These are phyloP conservation scores for Leptopilina syphax DNA, from an alignment of 2,888 invertebrate genomes.

Conservation along the genomic window DNA sequence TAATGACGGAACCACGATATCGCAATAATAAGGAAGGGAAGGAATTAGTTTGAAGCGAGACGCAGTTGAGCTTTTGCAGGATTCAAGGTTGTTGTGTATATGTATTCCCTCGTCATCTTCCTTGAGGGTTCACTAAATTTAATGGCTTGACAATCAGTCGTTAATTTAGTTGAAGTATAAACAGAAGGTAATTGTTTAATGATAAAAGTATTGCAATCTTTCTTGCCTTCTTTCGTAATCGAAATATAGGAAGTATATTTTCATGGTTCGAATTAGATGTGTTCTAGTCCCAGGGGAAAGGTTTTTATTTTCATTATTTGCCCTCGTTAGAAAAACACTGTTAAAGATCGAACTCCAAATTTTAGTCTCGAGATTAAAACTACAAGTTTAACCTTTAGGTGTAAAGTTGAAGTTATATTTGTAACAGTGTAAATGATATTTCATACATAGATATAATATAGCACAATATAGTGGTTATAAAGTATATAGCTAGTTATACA, in stretches of 20 bases:
- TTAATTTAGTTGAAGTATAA: constrained; percentile 9
- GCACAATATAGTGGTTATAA: too few species aligned
- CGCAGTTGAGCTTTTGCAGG: constrained; percentile 1
- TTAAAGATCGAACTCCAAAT: too few species aligned
- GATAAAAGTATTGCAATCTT: neutral
- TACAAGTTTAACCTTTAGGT: too few species aligned
- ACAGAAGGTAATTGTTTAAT: constrained; percentile 14
- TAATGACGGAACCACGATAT: constrained; percentile 45
- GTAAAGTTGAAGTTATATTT: too few species aligned
- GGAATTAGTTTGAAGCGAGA: constrained; percentile 30
- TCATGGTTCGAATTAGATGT: neutral
- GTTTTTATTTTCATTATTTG: too few species aligned
- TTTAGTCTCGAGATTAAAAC: too few species aligned
- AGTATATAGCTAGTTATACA: neutral
- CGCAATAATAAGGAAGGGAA: constrained; percentile 28
- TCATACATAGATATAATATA: too few species aligned
- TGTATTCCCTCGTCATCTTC: neutral
- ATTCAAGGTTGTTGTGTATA: constrained; percentile 29
- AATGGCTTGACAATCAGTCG: constrained; percentile 22
- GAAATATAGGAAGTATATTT: neutral
- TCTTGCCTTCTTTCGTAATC: neutral
- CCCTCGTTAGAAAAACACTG: too few species aligned
- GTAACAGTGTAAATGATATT: too few species aligned
- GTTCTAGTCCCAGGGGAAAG: too few species aligned
- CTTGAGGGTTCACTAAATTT: constrained; percentile 39